A percentile compares a stretch with the other conserved stretches of the same genome.
Conservation (phyloP, 2,888 invertebrate species). For the Osedax frankpressi region DNA sequence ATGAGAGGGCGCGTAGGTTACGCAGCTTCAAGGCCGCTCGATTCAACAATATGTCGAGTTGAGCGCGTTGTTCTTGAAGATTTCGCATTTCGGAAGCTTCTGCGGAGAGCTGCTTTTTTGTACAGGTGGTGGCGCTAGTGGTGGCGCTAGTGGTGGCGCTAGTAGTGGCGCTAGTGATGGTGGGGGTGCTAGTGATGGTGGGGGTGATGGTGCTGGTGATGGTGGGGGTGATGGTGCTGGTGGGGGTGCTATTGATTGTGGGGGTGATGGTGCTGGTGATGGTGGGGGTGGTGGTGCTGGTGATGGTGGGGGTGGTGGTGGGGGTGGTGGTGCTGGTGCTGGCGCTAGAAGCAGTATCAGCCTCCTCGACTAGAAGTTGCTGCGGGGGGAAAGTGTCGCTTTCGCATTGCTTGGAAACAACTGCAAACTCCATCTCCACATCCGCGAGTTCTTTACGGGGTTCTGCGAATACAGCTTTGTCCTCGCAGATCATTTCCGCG, state of each 20-base stretch:
- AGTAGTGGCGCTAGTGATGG: conserved; percentile 21
- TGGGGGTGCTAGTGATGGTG: conserved; percentile 10
- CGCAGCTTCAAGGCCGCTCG: no score
- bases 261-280: neutral
- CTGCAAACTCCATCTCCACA: no score
- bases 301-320: conserved; percentile 3
- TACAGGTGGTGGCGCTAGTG: conserved; percentile 2
- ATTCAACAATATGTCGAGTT: no score
- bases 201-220: conserved; percentile 14
- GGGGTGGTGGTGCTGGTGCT: conserved; percentile 9
- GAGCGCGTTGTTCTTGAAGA: no score
- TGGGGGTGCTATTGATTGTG: conserved; percentile 12
- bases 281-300: conserved; percentile 5
- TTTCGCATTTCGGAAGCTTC: no score
- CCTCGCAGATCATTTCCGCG: no score
- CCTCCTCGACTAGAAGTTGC: no score
- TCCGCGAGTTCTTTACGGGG: no score
- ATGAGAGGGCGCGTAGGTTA: no score
- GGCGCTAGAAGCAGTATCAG: conserved; percentile 6
- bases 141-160: conserved; percentile 8
- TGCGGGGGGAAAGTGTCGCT: no score
- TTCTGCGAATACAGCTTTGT: no score
- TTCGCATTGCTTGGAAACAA: no score
- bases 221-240: conserved; percentile 15
- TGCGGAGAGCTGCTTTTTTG: neutral